phyloP scores from a whole-genome alignment of 2,113 vertebrate genomes.

The Desmodus rotundus region DNA sequence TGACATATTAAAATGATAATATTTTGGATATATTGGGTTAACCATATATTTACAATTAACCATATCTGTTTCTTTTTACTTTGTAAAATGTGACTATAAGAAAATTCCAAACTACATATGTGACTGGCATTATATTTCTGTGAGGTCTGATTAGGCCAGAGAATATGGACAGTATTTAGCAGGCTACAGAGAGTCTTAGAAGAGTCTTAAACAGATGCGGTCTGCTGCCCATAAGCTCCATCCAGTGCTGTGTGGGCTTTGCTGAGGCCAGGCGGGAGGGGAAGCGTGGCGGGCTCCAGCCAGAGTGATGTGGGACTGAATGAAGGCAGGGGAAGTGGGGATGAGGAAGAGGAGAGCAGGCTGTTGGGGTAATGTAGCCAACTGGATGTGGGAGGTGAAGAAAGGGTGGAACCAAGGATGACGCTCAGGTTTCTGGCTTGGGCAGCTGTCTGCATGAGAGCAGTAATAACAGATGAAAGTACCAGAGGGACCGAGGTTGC shows the following conservation, averaged over 20 bases:
- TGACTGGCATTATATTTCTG: neutral
- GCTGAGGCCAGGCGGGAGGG: neutral
- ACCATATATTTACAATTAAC: neutral
- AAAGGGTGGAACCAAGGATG: neutral
- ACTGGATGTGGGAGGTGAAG: neutral
- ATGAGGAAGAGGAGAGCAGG: neutral
- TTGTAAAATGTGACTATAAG: neutral
- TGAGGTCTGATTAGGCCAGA: neutral
- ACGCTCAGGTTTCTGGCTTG: neutral
- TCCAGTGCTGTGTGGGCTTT: neutral
- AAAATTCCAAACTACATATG: neutral
- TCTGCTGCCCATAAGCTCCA: neutral
- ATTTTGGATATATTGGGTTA: neutral
- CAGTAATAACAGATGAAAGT: neutral
- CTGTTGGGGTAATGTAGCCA: rapidly evolving
- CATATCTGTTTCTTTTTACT: neutral
- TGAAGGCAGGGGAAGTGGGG: no score
- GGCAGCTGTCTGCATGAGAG: neutral
- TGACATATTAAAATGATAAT: neutral
- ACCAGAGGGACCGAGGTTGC: neutral
- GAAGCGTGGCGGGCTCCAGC: neutral
- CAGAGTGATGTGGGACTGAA: neutral
- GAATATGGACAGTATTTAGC: neutral
- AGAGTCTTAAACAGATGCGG: neutral
- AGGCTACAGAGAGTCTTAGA: neutral